phyloP scores from a whole-genome alignment of 2,888 invertebrate genomes.

The Synergus japonicus region DNA sequence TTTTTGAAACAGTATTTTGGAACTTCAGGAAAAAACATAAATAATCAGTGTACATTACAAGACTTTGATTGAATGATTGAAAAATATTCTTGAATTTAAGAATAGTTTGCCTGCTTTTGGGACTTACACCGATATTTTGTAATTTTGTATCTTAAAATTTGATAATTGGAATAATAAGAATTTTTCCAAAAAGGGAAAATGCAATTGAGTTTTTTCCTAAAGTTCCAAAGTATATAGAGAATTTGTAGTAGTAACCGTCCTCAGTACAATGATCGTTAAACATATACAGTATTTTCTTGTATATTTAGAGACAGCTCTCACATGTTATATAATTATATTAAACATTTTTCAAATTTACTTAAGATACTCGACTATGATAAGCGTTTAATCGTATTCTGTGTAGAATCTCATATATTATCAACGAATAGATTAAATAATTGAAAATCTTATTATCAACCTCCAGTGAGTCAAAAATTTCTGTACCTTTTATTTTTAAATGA shows the following conservation, averaged over 20 bases:
- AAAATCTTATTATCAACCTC: not conserved
- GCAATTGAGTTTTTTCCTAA: not conserved
- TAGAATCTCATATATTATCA: slow-evolving; percentile 10
- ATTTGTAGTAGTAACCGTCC: slow-evolving; percentile 33
- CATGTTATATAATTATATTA: slow-evolving; percentile 17
- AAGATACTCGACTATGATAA: slow-evolving; percentile 1
- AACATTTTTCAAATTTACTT: slow-evolving; percentile 15
- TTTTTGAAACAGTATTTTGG: slow-evolving; percentile 23
- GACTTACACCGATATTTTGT: not conserved
- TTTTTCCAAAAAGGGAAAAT: not conserved
- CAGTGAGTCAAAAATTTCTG: not conserved
- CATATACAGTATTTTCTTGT: slow-evolving; percentile 21
- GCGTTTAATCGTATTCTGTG: not conserved
- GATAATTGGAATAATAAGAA: not conserved
- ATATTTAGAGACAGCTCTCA: slow-evolving; percentile 11
- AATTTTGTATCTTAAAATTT: not conserved
- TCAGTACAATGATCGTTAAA: slow-evolving; percentile 19
- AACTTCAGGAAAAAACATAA: slow-evolving; percentile 1
- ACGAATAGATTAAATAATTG: slow-evolving; percentile 6
- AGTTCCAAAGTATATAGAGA: slow-evolving; percentile 24
- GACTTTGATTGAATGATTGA: not conserved
- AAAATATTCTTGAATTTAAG: not conserved
- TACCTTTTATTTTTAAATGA: too few relatives aligned
- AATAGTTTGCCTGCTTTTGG: not conserved
- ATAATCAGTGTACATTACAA: not conserved